phyloP scores from a whole-genome alignment of 2,797 vertebrate genomes.

The Tragelaphus eurycerus region DNA sequence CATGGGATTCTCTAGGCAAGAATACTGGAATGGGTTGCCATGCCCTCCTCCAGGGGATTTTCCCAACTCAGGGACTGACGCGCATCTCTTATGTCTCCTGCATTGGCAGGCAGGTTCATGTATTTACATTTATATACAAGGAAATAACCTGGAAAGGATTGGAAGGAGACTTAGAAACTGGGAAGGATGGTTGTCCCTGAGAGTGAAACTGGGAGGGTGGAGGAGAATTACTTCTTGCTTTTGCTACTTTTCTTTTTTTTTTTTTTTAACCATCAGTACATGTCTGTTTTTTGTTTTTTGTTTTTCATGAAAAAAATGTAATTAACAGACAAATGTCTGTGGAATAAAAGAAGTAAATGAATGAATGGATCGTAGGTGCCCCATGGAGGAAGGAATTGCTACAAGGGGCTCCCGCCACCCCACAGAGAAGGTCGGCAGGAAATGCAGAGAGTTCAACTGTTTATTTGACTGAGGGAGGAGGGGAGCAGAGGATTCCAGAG shows the following conservation, averaged over 20 bases:
- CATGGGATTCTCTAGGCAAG: neutral
- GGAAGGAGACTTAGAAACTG: neutral
- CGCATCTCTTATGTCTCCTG: neutral
- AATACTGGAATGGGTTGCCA: neutral
- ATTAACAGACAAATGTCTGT: neutral
- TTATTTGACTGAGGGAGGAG: neutral
- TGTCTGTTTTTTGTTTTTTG: neutral
- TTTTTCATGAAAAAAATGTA: neutral
- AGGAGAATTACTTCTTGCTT: neutral
- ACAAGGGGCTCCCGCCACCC: neutral
- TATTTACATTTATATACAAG: neutral
- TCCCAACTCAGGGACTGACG: neutral
- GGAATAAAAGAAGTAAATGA: neutral
- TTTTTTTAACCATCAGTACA: neutral
- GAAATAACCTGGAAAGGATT: neutral
- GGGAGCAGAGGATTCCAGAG: neutral
- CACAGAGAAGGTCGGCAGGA: neutral
- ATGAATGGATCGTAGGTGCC: neutral
- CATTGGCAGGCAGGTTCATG: neutral
- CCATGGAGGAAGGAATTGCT: neutral
- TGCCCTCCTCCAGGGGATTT: neutral
- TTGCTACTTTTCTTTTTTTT: neutral
- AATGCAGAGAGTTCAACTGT: neutral
- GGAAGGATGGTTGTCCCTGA: neutral
- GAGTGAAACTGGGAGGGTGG: neutral